Evolutionary conservation across 2,113 vertebrate species (phyloP).

Genomic region (Hepsetus odoe): DNA sequence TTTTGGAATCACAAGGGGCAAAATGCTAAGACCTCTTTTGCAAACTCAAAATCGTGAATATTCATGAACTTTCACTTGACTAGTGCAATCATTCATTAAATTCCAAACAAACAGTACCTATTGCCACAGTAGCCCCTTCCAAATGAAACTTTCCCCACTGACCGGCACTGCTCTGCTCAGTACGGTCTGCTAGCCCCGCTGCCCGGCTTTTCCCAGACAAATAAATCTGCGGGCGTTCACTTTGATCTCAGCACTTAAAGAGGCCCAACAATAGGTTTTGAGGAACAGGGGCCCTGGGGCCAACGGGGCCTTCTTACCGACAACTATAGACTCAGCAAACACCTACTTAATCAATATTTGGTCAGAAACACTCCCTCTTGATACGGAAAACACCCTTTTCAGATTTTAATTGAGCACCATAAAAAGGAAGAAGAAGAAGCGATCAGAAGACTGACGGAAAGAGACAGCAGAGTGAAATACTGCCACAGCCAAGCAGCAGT

Average conservation of each 20-base stretch:
- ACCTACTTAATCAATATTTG: constrained; percentile 99
- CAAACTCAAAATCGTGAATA: neutral
- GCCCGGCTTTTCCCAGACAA: constrained; percentile 89
- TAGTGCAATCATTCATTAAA: neutral
- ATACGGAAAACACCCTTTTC: constrained; percentile 91
- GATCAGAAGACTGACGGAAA: constrained; percentile 72
- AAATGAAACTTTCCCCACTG: constrained; percentile 5
- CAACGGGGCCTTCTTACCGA: constrained; percentile 83
- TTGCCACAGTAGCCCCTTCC: neutral
- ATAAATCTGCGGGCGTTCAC: constrained; percentile 93
- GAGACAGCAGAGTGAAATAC: constrained; percentile 80
- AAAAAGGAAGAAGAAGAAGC: constrained; percentile 85
- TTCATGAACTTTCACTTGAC: neutral
- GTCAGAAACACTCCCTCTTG: constrained; percentile 83
- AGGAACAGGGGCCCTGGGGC: constrained; percentile 84
- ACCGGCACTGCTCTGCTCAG: constrained; percentile 4
- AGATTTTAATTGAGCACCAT: constrained; percentile 96
- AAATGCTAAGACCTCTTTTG: neutral
- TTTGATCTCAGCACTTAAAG: constrained; percentile 96
- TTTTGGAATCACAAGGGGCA: neutral
- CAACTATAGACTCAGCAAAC: constrained; percentile 95
- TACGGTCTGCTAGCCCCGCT: constrained; percentile 13
- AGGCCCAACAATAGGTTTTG: constrained; percentile 86
- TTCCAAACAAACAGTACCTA: neutral
- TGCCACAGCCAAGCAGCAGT: constrained; percentile 57